Percentiles rank a stretch among this genome's conserved stretches.
phyloP scores from a whole-genome alignment of 1,140 invertebrate genomes.

The Thalassaphorura encarpata region DNA sequence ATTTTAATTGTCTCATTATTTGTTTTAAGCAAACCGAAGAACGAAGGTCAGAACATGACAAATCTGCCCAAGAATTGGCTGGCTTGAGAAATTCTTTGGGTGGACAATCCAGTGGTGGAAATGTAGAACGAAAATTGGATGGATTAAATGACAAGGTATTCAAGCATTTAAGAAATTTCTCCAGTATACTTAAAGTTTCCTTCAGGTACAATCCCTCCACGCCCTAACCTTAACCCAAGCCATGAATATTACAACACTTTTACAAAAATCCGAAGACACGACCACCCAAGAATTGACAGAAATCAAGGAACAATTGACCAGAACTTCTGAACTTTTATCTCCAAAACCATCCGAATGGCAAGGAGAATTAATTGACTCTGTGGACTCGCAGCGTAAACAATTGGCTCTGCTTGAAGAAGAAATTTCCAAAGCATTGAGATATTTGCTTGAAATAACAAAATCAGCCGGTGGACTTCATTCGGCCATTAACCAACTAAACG shows the following conservation, averaged over 20 bases:
- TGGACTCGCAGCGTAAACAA: conserved; percentile 29
- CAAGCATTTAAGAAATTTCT: too few relatives aligned
- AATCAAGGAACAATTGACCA: conserved; percentile 27
- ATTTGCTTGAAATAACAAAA: conserved; percentile 25
- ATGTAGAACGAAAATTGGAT: background rate
- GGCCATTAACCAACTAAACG: conserved; percentile 11
- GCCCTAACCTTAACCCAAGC: too few relatives aligned
- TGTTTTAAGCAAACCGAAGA: conserved; percentile 17
- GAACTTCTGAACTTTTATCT: conserved; percentile 23
- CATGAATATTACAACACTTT: background rate
- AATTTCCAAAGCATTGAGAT: conserved; percentile 21
- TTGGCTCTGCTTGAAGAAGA: conserved; percentile 29
- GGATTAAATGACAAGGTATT: too few relatives aligned
- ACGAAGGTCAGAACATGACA: conserved; percentile 15
- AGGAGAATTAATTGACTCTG: conserved; percentile 24
- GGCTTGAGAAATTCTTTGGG: conserved; percentile 1
- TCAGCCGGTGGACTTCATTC: conserved; percentile 21
- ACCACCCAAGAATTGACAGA: conserved; percentile 27
- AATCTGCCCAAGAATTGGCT: conserved; percentile 10
- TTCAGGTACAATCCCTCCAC: too few relatives aligned
- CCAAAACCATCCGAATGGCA: conserved; percentile 25
- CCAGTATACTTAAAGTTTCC: too few relatives aligned
- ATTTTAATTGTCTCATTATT: too few relatives aligned
- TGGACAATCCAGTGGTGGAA: background rate
- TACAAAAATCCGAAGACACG: conserved; percentile 6